Evolutionary conservation across 2,888 invertebrate genomes (phyloP).

Genomic region (Chymomyza amoena): DNA sequence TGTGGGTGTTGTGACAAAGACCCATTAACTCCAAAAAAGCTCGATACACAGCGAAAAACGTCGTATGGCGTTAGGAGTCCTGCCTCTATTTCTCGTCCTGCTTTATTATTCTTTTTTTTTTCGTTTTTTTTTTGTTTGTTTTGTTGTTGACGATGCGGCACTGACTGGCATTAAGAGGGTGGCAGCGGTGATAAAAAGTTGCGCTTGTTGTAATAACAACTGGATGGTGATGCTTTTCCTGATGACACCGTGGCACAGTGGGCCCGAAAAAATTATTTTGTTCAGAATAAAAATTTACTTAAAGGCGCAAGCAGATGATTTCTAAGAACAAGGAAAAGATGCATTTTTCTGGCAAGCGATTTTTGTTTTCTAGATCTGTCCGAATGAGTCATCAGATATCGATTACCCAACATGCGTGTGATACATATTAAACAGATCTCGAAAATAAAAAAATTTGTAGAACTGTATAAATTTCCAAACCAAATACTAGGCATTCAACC

Average conservation of each 20-base stretch:
- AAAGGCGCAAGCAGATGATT: too few species aligned
- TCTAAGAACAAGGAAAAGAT: too few species aligned
- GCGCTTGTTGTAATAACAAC: slow-evolving; percentile 47
- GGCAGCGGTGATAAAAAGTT: slow-evolving; percentile 70
- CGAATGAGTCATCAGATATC: too few species aligned
- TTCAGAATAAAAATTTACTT: too few species aligned
- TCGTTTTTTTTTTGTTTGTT: slow-evolving; percentile 44
- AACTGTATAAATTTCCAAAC: too few species aligned
- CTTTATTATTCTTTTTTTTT: slow-evolving; percentile 24
- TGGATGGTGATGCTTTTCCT: background rate
- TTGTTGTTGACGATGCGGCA: slow-evolving; percentile 65
- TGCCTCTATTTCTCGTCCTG: slow-evolving; percentile 35
- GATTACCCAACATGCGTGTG: too few species aligned
- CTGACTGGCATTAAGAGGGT: slow-evolving; percentile 68
- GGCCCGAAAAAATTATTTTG: background rate
- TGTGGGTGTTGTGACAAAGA: slow-evolving; percentile 52
- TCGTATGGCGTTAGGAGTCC: slow-evolving; percentile 21
- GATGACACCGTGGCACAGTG: slow-evolving; percentile 32
- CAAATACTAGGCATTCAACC: too few species aligned
- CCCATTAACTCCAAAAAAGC: slow-evolving; percentile 53
- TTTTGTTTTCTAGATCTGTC: too few species aligned
- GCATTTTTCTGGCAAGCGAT: too few species aligned
- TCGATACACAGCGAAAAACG: slow-evolving; percentile 57
- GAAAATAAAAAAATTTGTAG: too few species aligned
- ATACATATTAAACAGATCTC: too few species aligned